phyloP scores from a whole-genome alignment of 2,113 vertebrate species.

The Platichthys flesus region DNA sequence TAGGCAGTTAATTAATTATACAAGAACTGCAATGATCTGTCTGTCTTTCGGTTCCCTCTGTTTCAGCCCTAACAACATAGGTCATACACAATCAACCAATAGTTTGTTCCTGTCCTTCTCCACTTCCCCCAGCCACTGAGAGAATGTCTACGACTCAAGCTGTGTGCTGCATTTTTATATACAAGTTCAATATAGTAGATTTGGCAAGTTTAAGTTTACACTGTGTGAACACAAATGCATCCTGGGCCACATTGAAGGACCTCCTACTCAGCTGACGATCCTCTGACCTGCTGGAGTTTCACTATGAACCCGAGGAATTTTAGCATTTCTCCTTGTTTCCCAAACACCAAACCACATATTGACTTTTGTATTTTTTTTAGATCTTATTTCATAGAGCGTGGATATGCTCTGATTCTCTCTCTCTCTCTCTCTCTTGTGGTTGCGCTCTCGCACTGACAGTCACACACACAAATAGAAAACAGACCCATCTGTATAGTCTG shows the following conservation, averaged over 20 bases:
- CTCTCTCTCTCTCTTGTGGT: not conserved
- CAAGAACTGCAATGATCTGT: not conserved
- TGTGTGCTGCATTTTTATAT: not conserved
- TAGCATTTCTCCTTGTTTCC: not conserved
- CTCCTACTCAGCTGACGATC: not conserved
- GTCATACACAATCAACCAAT: not conserved
- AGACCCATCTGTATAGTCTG: not conserved
- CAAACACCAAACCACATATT: not conserved
- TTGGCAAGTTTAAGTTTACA: too few species aligned
- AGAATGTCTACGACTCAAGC: not conserved
- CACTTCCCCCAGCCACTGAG: constrained; percentile 20
- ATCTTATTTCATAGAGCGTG: too few species aligned
- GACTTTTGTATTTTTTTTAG: too few species aligned
- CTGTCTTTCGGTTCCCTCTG: constrained; percentile 32
- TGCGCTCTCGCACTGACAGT: not conserved
- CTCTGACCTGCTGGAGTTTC: too few species aligned
- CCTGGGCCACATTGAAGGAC: too few species aligned
- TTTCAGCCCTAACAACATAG: constrained; percentile 12
- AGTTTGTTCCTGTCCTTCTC: constrained; percentile 16
- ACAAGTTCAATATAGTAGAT: too few species aligned
- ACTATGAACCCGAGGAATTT: not conserved
- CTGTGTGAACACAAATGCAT: not conserved
- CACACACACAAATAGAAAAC: not conserved
- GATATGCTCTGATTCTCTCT: not conserved
- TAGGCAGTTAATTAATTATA: not conserved